Base-by-base conservation (phyloP, 2,888 invertebrate species). In the Synergus umbraculus region DNA sequence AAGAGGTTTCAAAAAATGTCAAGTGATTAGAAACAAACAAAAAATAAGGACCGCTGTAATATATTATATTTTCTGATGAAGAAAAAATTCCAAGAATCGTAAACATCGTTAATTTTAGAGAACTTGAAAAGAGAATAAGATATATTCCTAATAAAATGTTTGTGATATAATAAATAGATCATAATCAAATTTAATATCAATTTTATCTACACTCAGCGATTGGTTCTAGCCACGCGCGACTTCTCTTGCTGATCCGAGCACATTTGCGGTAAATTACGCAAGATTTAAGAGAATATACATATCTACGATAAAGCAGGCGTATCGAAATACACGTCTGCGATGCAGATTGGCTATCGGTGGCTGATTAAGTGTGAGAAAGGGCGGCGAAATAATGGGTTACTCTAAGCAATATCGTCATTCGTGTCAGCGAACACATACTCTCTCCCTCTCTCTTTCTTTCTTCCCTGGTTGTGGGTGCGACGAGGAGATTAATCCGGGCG, bases 291-390 rank as follows among this genome's bases (percentile, higher is more conserved):
- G 46, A 67, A 22, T 37, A 49, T 54, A 54, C 37, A 73, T 73
- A 49, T 73, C 29, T 73, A n/a, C 37, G 49, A 73, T 73, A 73
- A 73, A 73, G 41, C 73, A 73, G 73, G 49, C 73, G 49, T 73
- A 73, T 73, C 73, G 73, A 73, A 73, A 73, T 73, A 73, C 54
- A 73, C 0, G 76, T 76, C 13, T 29, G 15, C 41, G 76, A 76
- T 76, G 76, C 63, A 43, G 76, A 76, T 76, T 64, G 13, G 22
- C 43, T 76, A 76, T 76, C 76, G 54, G 76, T 76, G 76, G 41
- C 60, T 76, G 76, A 76, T 76, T 76, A 76, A 76, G 60, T 63
- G 76, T 76, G 76, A 76, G 76, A 76, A 76, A 76, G 43, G 54
- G 18, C 76, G 44, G 44, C 44, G 22, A 44, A 76, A 76, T 76